A percentile compares a stretch with the other conserved stretches of the same genome.
These are phyloP conservation scores for Leptarthrus brevirostris DNA, from an alignment of 2,888 invertebrate genomes.

Conservation along the genomic window DNA sequence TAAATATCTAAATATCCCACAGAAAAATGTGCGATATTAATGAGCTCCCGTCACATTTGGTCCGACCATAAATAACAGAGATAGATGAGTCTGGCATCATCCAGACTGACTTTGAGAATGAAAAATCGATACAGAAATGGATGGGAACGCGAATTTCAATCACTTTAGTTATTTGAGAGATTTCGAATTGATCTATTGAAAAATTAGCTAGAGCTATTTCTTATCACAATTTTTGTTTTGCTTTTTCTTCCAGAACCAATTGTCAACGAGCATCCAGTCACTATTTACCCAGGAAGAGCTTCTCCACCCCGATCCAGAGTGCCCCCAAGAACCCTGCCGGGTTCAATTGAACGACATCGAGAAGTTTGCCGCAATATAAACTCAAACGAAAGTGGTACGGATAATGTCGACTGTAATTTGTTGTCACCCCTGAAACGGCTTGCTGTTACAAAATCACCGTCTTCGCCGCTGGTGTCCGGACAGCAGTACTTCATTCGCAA, in stretches of 20 bases:
- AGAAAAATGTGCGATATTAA: conserved; percentile 33
- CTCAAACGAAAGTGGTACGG: conserved; percentile 1
- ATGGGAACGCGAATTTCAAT: conserved; percentile 12
- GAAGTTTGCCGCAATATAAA: conserved; percentile 76
- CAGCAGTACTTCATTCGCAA: conserved; percentile 65
- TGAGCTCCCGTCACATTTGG: conserved; percentile 32
- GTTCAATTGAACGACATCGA: conserved; percentile 81
- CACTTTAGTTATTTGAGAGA: conserved; percentile 13
- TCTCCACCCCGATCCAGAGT: conserved; percentile 68
- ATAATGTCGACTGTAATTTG: conserved; percentile 27
- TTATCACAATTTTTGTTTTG: too few species aligned
- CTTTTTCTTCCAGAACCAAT: conserved; percentile 62
- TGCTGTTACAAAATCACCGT: conserved; percentile 60
- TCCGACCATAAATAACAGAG: conserved; percentile 43
- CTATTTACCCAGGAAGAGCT: conserved; percentile 72
- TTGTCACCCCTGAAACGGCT: conserved; percentile 48
- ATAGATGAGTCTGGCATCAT: conserved; percentile 44
- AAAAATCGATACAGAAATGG: conserved; percentile 14
- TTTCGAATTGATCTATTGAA: not conserved
- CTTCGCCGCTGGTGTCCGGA: conserved; percentile 68
- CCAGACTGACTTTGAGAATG: conserved; percentile 23
- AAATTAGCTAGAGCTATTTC: not conserved
- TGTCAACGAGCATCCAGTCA: conserved; percentile 74
- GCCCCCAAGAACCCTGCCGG: conserved; percentile 78
- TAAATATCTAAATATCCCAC: conserved; percentile 29